Conservation (phyloP, 2,888 invertebrate genomes). For the Poecilobothrus nobilitatus region DNA sequence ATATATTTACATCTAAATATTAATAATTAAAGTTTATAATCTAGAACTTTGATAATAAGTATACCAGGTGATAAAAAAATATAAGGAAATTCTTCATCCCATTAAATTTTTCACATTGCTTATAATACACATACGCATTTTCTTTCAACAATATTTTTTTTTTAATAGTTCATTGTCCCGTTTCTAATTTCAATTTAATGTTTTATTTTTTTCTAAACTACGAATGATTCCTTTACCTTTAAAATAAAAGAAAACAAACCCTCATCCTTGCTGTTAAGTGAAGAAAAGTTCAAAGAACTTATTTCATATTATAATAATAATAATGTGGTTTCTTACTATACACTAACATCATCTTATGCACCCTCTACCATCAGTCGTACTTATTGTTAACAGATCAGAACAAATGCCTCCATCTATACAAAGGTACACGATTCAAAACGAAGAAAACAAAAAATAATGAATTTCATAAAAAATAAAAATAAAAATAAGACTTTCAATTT, state of each 20-base stretch:
- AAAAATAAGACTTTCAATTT: too few relatives aligned
- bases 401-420: too few relatives aligned
- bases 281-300: conserved; percentile 2
- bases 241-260: neutral
- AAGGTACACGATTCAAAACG: too few relatives aligned
- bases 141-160: neutral
- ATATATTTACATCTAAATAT: too few relatives aligned
- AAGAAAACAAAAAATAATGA: too few relatives aligned
- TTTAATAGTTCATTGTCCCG: neutral
- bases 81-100: neutral
- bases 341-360: neutral
- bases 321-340: neutral
- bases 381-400: too few relatives aligned
- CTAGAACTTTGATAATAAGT: neutral
- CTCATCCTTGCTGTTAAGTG: neutral
- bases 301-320: neutral
- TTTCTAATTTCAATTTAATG: neutral
- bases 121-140: neutral
- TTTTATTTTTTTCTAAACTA: neutral
- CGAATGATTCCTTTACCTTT: neutral
- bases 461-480: too few relatives aligned
- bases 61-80: neutral
- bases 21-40: too few relatives aligned
- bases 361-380: too few relatives aligned
- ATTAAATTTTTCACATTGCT: neutral